Evolutionary conservation across 2,113 vertebrate genomes (phyloP).

Genomic region (Corythaixoides concolor): DNA sequence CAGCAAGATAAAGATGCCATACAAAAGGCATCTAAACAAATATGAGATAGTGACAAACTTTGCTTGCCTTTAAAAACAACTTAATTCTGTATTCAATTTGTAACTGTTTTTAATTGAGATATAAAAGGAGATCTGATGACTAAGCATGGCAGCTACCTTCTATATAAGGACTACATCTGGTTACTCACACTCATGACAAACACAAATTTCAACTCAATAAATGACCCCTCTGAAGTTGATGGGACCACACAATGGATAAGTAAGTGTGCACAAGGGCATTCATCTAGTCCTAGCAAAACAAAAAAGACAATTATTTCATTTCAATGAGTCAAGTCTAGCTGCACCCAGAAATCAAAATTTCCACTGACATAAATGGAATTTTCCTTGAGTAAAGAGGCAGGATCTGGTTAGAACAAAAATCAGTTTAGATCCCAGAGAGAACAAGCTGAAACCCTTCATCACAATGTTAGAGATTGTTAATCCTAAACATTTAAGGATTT

Average conservation of each 20-base stretch:
- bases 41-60: not conserved
- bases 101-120: not conserved
- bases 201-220: not conserved
- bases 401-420: not conserved
- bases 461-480: not conserved
- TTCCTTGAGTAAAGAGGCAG: not conserved
- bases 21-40: not conserved
- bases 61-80: not conserved
- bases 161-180: not conserved
- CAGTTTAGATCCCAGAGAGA: not conserved
- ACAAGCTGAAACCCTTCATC: not conserved
- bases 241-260: not conserved
- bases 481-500: not conserved
- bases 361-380: not conserved
- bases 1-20: not conserved
- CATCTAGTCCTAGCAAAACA: not conserved
- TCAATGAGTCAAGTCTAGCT: not conserved
- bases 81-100: not conserved
- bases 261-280: not conserved
- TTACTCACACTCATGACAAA: not conserved
- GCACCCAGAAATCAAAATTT: conserved; percentile 2
- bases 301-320: not conserved
- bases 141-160: not conserved
- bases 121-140: not conserved
- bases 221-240: not conserved